Base-by-base conservation (phyloP, 2,888 invertebrate species). In the Venusia cambrica region DNA sequence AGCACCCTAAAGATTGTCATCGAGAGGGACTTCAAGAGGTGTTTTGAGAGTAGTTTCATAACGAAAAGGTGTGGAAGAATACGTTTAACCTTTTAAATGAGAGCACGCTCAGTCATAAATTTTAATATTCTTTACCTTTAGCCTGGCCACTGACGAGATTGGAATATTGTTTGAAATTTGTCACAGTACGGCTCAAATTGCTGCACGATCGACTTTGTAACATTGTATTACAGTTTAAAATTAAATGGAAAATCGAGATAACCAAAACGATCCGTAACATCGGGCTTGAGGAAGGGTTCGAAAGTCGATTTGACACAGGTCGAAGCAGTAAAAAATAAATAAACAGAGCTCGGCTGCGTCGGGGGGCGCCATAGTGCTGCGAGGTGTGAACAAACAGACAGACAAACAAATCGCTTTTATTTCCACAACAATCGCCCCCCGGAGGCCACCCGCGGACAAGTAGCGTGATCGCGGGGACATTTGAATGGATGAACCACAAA, bases 331-430 rank as follows among this genome's bases (percentile, higher is more conserved):
- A 46, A 40, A 36, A 44, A 46, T 48, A 54, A 54, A 59, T 54
- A 54, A 54, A 60, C 54, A 54, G 36, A 44, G 51, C 44, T 46
- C 40, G 38, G 22, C 27, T 37, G 38, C 45, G 9, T 17, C 30
- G 20, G 36, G 39, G 46, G 47, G 38, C 45, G 38, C 42, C 34
- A 36, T 9, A 5, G 19, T 21, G 34, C 13, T 29, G 32, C 32
- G 34, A 54, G 48, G 55, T 58, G 53, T 42, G 50, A 56, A 56
- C 53, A 52, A 57, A 55, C 52, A 53, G 18, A 29, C 49, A 32
- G 38, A 54, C 51, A 49, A 42, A 58, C 50, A 54, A 54, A 55
- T 57, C 48, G 51, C 50, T 57, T 61, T 55, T 62, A 51, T 58
- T 58, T 50, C 44, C 36, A 45, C 51, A 47, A 48, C 50, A 45